Evolutionary conservation across 2,113 vertebrate species (phyloP), one percentile per base, ranked within the genome.

Genomic region (Emydura subglobosa): DNA sequence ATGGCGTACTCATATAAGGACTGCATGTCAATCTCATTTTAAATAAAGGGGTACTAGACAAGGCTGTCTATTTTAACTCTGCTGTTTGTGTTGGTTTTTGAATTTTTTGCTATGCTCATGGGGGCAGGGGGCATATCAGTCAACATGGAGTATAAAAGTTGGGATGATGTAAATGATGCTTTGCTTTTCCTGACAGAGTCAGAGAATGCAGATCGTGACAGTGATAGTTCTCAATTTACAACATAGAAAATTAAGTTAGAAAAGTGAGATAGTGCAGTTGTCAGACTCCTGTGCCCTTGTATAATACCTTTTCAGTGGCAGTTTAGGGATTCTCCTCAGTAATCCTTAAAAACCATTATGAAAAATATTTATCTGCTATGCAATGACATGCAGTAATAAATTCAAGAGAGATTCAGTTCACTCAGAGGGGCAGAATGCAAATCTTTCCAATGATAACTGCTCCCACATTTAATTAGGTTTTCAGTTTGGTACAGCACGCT

Each of bases 41-140:
- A 27, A 78, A 96, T 97, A 96, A 96, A 91, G 49, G 47, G n/a
- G 42, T 84, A 61, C 42, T 57, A 95, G 87, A 59, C 87, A 31
- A 10, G 13, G 39, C 80, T 92, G 55, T 39, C 47, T 51, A 17
- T 72, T 65, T 19, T 9, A 5, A 42, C 34, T 76, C 44, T 47
- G 81, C 34, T 39, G 94, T 96, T 95, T 92, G 86, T 95, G 92
- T 83, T 83, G 79, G 59, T 54, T 97, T 93, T 65, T 96, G 89
- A 91, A 76, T 78, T 42, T 78, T 47, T 78, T 96, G 94, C 54
- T 91, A 57, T 68, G 79, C 57, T 88, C 54, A 92, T 91, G 80
- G 94, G 13, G 29, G 13, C 11, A 81, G 44, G 12, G 24, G 93
- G 91, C 68, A 86, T 92, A 93, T 93, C 95, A 44, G 10, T 90